Evolutionary conservation across 2,888 invertebrate species (phyloP), one percentile per base, ranked within the genome.

Genomic region (Rhagium mordax): DNA sequence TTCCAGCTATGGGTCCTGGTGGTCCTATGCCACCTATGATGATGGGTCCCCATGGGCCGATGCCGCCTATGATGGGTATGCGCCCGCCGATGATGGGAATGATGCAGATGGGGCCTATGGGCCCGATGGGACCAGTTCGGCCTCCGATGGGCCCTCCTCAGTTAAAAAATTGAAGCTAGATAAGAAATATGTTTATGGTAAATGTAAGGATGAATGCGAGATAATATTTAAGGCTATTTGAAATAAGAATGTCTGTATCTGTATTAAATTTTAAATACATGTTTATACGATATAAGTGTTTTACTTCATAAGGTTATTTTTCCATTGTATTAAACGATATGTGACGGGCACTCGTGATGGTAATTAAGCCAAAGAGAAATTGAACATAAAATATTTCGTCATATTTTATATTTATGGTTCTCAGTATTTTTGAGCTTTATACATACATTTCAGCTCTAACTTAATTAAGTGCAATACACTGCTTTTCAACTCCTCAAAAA

Each of bases 61-160:
- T 93, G 91, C 93, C 93, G 15, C 93, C 93, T 0, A 95, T 94
- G 94, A 95, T 95, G 92, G 91, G 92, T 16, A 94, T 95, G 93
- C 91, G 93, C 29, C 94, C 95, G 1, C 94, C 94, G 18, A 94
- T 94, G 90, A 94, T 94, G 89, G 94, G 94, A 3, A 93, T 93
- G 93, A 92, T 92, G 74, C 93, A 93, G 83, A 92, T 95, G 90
- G 94, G 94, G 1, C 93, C 92, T 1, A 90, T 93, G 89, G 91
- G 90, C 8, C 87, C 92, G 0, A 93, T 94, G 93, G 93, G 93
- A 2, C 93, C 92, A 70, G 93, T 94, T 88, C 89, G 94, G 82
- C 94, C 94, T 24, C 94, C 93, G 0, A 89, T 92, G 80, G 91
- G 94, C 4, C 79, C 93, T 74, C 93, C 92, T 41, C 67, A 67